A percentile compares a stretch with the other conserved stretches of the same genome.
phyloP scores from a whole-genome alignment of 1,140 invertebrate species.

The Trichonephila clavipes region DNA sequence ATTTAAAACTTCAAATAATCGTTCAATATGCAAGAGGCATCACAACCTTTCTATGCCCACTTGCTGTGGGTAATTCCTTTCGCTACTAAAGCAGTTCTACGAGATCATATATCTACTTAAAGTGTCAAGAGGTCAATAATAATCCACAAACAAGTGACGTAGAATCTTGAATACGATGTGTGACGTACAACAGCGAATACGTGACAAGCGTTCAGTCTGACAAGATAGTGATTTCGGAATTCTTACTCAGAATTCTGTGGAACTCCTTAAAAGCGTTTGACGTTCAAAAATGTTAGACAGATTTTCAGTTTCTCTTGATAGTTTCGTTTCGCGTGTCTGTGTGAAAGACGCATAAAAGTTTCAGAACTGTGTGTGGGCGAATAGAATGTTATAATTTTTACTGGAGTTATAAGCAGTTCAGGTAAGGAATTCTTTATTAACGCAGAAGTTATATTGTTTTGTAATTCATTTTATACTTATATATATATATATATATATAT shows the following conservation, averaged over 20 bases:
- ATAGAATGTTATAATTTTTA: no score
- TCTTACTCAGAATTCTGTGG: not conserved
- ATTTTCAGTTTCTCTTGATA: not conserved
- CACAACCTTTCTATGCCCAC: not conserved
- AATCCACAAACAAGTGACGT: not conserved
- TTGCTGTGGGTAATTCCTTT: not conserved
- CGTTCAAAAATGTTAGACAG: not conserved
- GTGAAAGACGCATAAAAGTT: not conserved
- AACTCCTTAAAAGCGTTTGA: not conserved
- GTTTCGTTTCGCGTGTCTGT: not conserved
- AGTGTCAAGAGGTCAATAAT: conserved; percentile 2
- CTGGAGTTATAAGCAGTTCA: no score
- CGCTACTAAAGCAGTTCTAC: not conserved
- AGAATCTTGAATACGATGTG: not conserved
- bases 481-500: no score
- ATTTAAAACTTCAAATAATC: not conserved
- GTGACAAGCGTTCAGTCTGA: not conserved
- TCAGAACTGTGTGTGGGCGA: no score
- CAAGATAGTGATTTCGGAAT: conserved; percentile 14
- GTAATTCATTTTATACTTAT: no score
- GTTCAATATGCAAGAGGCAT: not conserved
- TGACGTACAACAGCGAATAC: not conserved
- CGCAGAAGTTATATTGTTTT: no score
- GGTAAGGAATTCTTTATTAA: no score
- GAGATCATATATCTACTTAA: not conserved